Base-by-base conservation (phyloP, 2,888 invertebrate species). In the Hydrotaea diabolus region DNA sequence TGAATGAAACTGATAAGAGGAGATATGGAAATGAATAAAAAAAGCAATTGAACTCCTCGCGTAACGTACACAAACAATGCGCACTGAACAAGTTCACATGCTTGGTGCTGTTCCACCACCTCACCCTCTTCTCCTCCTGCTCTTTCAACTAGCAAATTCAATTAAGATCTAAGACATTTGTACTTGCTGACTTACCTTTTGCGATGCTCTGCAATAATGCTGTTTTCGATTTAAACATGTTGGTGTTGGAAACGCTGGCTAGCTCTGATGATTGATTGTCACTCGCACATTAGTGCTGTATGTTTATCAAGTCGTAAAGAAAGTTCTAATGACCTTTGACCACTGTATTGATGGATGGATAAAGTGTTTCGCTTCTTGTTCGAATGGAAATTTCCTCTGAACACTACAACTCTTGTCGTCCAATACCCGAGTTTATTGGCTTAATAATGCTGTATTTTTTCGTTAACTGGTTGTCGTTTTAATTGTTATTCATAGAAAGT, bases 151-250 rank as follows among this genome's bases (percentile, higher is more conserved):
- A 76, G 57, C 39, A 53, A 36, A 71, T 49, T 13, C n/a, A n/a
- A n/a, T n/a, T n/a, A n/a, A n/a, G n/a, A n/a, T n/a, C n/a, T 31
- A 43, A 21, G 62, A 64, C 17, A 26, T 49, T 13, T 69, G 19
- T 11, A 31, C 0, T 36, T 11, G 2, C 5, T 36, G 62, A 73
- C 85, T 89, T 88, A 90, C 90, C 91, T 90, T 87, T 89, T 31
- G 87, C 82, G 77, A 90, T 86, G 76, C 87, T 86, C 78, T 89
- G 88, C 75, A 89, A 77, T 77, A 90, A 86, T 75, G 87, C 82
- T 75, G 87, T 82, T 85, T 88, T 89, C n/a, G 90, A 87, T 79
- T 90, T 91, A 57, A 90, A 89, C 90, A 90, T 90, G 72, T 82
- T 89, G 79, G 53, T 77, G 31, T n/a, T n/a, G 39, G 26, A 31